Base-by-base conservation (phyloP, 1,140 invertebrate genomes). In the Lepidurus arcticus region DNA sequence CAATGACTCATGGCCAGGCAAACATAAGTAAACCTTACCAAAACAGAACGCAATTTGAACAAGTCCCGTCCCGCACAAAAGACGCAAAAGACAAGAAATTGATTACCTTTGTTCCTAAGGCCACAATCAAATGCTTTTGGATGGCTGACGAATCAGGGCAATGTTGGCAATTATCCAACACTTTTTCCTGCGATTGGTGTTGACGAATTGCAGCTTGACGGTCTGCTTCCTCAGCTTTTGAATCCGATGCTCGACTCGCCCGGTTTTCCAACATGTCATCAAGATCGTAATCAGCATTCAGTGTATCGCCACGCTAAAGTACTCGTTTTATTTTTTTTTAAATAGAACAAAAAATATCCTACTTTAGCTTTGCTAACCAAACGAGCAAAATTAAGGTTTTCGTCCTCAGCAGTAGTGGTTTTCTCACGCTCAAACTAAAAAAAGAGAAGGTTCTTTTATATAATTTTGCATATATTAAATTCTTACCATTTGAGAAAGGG, bases 381-480 rank as follows among this genome's bases (percentile, higher is more conserved):
- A 83, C 91, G 90, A 7, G 91, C 88, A 83, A 98, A 94, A 83
- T 93, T 88, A 75, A 89, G 88, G 84, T 97, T 91, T 83, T 95
- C 89, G 83, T 97, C 93, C 80, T 92, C 90, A 43, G 90, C 90
- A 42, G 91, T 92, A 44, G 89, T 91, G 83, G 91, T 90, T 86
- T 95, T 97, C 86, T 98, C 97, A 82, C 90, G 88, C 86, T 95
- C 90, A 85, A 97, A 96, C 93, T 94, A 81, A 79, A 89, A 89
- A 88, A 80, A 79, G 80, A 82, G 83, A 81, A 81, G 34, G 44
- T n/a, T 79, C 42, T 78, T 10, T 44, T 75, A 75, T 79, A 26
- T 79, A 53, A 44, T 34, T 34, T 34, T 34, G 3, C 34, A 34
- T 34, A 34, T 4, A 42, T 42, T 13, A 76, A 42, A 78, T 47